Evolutionary conservation across 2,797 vertebrate species (phyloP).

Genomic region (Platyrinchus mystaceus): DNA sequence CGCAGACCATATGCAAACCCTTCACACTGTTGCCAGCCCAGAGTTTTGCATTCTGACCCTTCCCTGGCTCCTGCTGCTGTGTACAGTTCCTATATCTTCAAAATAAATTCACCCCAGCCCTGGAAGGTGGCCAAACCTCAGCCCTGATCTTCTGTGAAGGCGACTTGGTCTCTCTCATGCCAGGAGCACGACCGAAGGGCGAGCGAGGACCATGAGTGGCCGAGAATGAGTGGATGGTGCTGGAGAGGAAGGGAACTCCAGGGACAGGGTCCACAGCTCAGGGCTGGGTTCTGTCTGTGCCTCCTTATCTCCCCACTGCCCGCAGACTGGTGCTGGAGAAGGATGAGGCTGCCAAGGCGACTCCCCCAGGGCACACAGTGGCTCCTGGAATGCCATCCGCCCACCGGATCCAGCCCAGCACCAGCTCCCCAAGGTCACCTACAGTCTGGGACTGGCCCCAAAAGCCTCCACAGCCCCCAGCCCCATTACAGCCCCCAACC

Average conservation of each 20-base stretch:
- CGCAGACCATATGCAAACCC: rapidly evolving
- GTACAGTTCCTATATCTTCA: constrained; percentile 10
- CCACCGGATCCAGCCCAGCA: background rate
- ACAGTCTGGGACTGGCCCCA: background rate
- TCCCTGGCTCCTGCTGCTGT: background rate
- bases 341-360: background rate
- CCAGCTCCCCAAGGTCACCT: constrained; percentile 13
- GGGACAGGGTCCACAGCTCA: rapidly evolving
- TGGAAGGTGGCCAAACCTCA: constrained; percentile 1
- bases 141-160: background rate
- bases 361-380: background rate
- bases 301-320: background rate
- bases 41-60: background rate
- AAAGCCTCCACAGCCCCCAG: background rate
- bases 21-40: background rate
- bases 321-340: background rate
- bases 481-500: background rate
- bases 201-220: rapidly evolving
- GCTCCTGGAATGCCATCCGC: background rate
- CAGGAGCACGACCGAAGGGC: background rate
- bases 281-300: background rate
- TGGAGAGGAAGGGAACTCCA: background rate
- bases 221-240: background rate
- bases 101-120: background rate
- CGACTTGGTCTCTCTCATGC: background rate